A percentile compares a stretch with the other conserved stretches of the same genome.
Evolutionary conservation across 1,140 invertebrate species (phyloP).

Genomic region (Hyphantria cunea): DNA sequence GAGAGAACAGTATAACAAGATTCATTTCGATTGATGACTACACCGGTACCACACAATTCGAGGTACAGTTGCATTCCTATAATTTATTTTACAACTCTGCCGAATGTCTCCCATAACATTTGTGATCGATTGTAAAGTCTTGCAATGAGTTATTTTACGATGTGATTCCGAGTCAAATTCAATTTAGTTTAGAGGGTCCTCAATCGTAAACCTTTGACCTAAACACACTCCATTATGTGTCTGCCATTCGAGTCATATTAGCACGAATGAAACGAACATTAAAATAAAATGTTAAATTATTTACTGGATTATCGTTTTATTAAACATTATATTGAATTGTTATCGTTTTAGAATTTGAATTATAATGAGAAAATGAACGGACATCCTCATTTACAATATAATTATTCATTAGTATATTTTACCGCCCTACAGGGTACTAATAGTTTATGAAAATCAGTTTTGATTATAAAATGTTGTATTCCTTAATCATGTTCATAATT

Average conservation of each 20-base stretch:
- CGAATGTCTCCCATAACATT: slow-evolving; percentile 36
- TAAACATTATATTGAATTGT: slow-evolving; percentile 21
- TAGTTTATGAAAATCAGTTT: no score
- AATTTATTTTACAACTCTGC: slow-evolving; percentile 29
- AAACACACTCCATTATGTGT: slow-evolving; percentile 36
- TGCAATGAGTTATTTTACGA: slow-evolving; percentile 63
- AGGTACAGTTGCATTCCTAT: slow-evolving; percentile 21
- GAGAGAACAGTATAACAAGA: neutral
- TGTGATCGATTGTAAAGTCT: slow-evolving; percentile 51
- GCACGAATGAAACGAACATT: slow-evolving; percentile 37
- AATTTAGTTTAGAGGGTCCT: slow-evolving; percentile 67
- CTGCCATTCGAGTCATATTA: slow-evolving; percentile 34
- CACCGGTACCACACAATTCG: slow-evolving; percentile 1
- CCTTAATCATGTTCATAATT: no score
- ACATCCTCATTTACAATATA: no score
- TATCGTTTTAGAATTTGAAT: neutral
- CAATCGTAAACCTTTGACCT: slow-evolving; percentile 67
- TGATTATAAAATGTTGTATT: no score
- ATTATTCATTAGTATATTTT: no score
- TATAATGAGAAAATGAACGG: slow-evolving; percentile 1
- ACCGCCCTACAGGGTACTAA: no score
- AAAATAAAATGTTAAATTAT: slow-evolving; percentile 37
- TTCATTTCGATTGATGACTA: slow-evolving; percentile 2
- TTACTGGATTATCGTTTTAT: slow-evolving; percentile 23
- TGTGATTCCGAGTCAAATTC: slow-evolving; percentile 64